These are phyloP conservation scores for Phylloscopus trochiloides DNA, from an alignment of 2,113 vertebrate species.

Conservation along the genomic window DNA sequence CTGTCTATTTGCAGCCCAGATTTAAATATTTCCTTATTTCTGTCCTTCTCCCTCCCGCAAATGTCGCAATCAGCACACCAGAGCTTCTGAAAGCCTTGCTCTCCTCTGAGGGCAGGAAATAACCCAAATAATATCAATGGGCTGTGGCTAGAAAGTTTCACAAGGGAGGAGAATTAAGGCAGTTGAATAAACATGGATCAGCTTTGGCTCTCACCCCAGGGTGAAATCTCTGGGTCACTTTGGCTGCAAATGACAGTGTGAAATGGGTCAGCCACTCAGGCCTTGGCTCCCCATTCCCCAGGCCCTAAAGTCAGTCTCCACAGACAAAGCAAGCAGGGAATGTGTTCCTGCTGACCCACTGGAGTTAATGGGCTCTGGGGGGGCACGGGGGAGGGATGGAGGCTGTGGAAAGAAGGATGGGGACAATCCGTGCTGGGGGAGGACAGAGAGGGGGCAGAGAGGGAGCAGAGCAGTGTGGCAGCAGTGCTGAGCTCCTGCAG, in stretches of 20 bases:
- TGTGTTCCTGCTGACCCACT: not conserved
- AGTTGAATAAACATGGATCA: not conserved
- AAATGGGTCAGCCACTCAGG: not conserved
- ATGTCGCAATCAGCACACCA: not conserved
- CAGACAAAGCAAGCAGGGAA: not conserved
- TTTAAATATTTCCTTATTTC: constrained; percentile 4
- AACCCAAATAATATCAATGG: not conserved
- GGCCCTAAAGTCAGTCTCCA: not conserved
- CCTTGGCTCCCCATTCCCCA: not conserved
- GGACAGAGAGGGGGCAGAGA: not conserved
- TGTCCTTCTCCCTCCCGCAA: not conserved
- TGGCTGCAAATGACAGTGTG: not conserved
- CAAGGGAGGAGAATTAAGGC: not conserved
- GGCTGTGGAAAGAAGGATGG: not conserved
- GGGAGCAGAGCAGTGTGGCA: not conserved
- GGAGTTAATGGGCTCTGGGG: not conserved
- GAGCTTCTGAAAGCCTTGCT: constrained; percentile 15
- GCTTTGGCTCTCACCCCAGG: constrained; percentile 1
- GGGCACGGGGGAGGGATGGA: not conserved
- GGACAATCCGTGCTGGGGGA: not conserved
- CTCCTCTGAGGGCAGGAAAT: not conserved
- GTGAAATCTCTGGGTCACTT: constrained; percentile 34
- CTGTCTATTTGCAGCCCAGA: not conserved
- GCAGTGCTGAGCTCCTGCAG: not conserved
- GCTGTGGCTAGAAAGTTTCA: not conserved